Evolutionary conservation across 23 tunicate species (phyloP).

Genomic region (Trididemnum miniatum): DNA sequence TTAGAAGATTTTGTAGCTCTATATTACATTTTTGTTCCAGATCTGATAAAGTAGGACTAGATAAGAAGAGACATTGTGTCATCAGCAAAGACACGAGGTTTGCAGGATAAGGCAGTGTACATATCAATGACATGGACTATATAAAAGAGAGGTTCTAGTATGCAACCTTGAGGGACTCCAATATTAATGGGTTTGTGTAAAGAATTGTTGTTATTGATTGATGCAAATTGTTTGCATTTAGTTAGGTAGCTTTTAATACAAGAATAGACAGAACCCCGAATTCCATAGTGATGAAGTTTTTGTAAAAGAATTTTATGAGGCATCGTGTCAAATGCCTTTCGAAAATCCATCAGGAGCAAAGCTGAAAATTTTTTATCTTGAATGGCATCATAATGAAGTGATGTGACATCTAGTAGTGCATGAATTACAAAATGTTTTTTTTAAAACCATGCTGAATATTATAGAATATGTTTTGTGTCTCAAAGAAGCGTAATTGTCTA

Average conservation of each 20-base stretch:
- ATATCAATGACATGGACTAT: background rate
- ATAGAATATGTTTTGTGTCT: background rate
- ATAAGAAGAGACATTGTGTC: background rate
- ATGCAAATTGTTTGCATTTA: background rate
- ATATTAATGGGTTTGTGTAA: background rate
- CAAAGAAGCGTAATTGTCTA: background rate
- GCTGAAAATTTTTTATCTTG: background rate
- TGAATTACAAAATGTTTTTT: background rate
- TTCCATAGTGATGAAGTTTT: background rate
- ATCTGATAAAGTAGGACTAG: background rate
- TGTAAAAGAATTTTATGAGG: background rate
- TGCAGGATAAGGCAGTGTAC: background rate
- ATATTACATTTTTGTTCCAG: background rate
- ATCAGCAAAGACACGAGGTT: background rate
- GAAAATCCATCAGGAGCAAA: background rate
- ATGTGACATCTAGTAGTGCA: background rate
- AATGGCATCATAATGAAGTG: background rate
- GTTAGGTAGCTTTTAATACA: background rate
- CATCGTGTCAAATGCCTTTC: background rate
- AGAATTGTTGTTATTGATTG: background rate
- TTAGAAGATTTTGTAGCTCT: background rate
- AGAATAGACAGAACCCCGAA: background rate
- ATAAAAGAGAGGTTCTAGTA: background rate
- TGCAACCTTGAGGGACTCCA: background rate
- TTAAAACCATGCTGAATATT: background rate